These are phyloP conservation scores for Netta rufina DNA, from an alignment of 2,797 vertebrate species.

Conservation along the genomic window DNA sequence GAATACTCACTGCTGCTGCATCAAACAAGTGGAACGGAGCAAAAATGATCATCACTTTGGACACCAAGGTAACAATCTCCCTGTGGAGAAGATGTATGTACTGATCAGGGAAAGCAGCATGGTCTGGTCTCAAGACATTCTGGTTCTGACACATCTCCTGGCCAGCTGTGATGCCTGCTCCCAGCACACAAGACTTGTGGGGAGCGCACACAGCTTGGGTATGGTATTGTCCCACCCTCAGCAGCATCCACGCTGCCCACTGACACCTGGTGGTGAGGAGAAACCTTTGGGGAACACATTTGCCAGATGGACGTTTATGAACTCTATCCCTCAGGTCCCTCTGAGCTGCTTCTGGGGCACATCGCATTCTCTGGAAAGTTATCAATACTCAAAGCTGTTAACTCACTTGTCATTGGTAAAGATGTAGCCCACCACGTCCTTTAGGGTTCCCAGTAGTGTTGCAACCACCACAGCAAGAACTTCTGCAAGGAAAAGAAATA, in stretches of 20 bases:
- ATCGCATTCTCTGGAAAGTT: background rate
- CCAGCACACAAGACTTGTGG: background rate
- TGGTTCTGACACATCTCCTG: background rate
- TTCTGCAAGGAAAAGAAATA: constrained; percentile 51
- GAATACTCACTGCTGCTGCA: constrained; percentile 76
- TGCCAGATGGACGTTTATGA: background rate
- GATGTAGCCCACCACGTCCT: constrained; percentile 72
- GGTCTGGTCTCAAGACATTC: background rate
- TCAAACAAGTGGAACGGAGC: constrained; percentile 75
- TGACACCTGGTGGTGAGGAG: background rate
- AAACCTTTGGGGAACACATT: background rate
- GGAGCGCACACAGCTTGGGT: background rate
- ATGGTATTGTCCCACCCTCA: background rate
- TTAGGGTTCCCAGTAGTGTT: constrained; percentile 63
- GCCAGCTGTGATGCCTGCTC: background rate
- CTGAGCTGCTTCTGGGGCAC: background rate
- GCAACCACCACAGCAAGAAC: constrained; percentile 61
- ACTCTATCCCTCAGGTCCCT: background rate
- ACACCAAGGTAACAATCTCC: constrained; percentile 72
- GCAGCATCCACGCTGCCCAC: background rate
- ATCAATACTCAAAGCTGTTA: background rate
- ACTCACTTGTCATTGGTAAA: constrained; percentile 79
- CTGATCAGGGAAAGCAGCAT: background rate
- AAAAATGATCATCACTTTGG: constrained; percentile 75
- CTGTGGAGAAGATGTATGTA: constrained; percentile 33